Evolutionary conservation across 2,888 invertebrate genomes (phyloP), one percentile per base, ranked within the genome.

Genomic region (Incurvaria masculella): DNA sequence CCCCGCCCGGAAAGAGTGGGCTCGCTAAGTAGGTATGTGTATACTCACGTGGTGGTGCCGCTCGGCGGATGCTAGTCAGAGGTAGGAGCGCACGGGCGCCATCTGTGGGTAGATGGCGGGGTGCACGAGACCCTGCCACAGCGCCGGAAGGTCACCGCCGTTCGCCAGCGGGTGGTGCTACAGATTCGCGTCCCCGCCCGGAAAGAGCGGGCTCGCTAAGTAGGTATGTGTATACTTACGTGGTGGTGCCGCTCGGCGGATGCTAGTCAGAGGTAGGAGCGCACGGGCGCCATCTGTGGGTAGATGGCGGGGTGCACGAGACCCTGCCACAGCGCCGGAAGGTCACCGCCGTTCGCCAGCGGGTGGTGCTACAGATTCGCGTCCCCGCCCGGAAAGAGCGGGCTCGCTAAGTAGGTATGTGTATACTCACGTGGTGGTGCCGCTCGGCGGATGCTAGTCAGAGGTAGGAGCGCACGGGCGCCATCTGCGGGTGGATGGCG

Each of bases 211-310:
- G n/a, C n/a, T n/a, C n/a, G n/a, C n/a, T n/a, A n/a, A n/a, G n/a
- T n/a, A n/a, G n/a, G n/a, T n/a, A n/a, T n/a, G n/a, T n/a, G n/a
- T n/a, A 21, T 61, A 83, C 85, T 68, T 75, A 86, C 80, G 85
- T 81, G 72, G 85, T 87, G 79, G 75, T 79, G 79, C 76, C 84
- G 83, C 82, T 89, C 87, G 84, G 87, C 87, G 82, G 88, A 86
- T 89, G 91, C 90, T 92, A 93, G 93, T 94, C 93, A 94, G 88
- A 94, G 93, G 86, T 92, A 94, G 81, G 93, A 93, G 81, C 94
- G 91, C 78, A 94, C 94, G 75, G 94, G 94, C 80, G 96, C 93
- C 78, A 79, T 76, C 88, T 97, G 96, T 76, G 94, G 94, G 82
- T 95, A 94, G 81, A 97, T 88, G 79, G 94, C 96, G 72, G 96